Evolutionary conservation across 2,113 vertebrate species (phyloP), one percentile per base, ranked within the genome.

Genomic region (Oncorhynchus nerka): DNA sequence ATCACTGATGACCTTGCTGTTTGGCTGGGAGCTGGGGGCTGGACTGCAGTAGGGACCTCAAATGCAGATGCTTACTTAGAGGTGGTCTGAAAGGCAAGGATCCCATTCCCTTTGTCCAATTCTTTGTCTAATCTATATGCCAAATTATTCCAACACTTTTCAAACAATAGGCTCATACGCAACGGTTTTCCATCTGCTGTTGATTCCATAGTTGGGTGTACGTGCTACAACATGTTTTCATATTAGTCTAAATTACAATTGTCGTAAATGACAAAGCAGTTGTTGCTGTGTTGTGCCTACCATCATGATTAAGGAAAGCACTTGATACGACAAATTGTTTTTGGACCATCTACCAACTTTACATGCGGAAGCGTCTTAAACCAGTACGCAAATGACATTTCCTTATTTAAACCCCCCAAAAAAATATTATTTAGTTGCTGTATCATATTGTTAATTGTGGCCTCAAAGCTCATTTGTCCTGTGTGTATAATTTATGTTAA

Each of bases 41-140:
- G 28, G 72, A 57, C 51, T 80, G 69, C 45, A 75, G 61, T 61
- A 75, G 61, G 68, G 51, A 48, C 13, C 32, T 67, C 34, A 48
- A 48, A 73, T 68, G 45, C 32, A 73, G 55, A 76, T 51, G 19
- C 24, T 55, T 62, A 15, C 12, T n/a, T 57, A 48, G 34, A 24
- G 7, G 12, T 7, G 48, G 15, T 48, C 65, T 57, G 9, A 62
- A 62, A 22, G 7, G 59, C 59, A 62, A 22, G 59, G 59, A 62
- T 5, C 16, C n/a, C n/a, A 62, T 8, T 22, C 59, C 19, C 5
- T 62, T 22, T 11, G n/a, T 22, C 7, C 5, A 55, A 45, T 7
- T 22, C 5, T 62, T 62, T 62, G n/a, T 62, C n/a, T 22, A 24
- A 7, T 57, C 6, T 57, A 57, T 16, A 19, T 19, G 51, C 51